Evolutionary conservation across 1,140 invertebrate species (phyloP), one percentile per base, ranked within the genome.

Genomic region (Zaprionus capensis): DNA sequence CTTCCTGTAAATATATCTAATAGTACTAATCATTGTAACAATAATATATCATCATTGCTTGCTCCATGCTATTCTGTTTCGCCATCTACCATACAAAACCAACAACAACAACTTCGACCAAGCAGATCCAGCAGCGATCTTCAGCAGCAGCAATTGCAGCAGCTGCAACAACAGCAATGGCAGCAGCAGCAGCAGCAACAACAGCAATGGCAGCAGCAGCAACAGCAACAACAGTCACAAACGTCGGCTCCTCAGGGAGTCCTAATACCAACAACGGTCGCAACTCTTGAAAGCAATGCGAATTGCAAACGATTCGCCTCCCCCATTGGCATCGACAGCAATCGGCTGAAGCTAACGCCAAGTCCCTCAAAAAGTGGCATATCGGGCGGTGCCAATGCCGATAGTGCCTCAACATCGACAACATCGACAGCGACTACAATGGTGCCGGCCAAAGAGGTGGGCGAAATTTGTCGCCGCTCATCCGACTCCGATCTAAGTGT

Each of bases 401-500:
- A 92, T 49, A 91, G 85, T 72, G 81, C 81, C 26, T 91, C 90
- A 17, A 91, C 90, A 15, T 85, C 91, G 1, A 81, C 88, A 11
- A 51, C 81, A 55, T 82, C 88, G 31, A 91, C 91, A 24, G 82
- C 84, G 6, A 84, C 87, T 7, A 90, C 91, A n/a, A 91, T 92
- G 90, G 75, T 86, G 57, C 85, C 77, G 28, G 66, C 63, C 34
- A 91, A 90, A 34, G 78, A 78, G 28, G 57, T 81, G 46, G 78
- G 88, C 41, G 92, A 94, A 70, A 95, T 96, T 64, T 95, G 96
- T 85, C 94, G 97, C 56, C 94, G 98, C 69, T 98, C 97, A 0
- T 98, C 98, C 5, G 98, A 99, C 92, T 98, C 98, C 3, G 98
- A 99, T 93, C 93, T 98, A 56, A 98, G 96, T 93, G 96, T 98